These are phyloP conservation scores for Aythya fuligula DNA, from an alignment of 2,797 vertebrate species.

Conservation along the genomic window DNA sequence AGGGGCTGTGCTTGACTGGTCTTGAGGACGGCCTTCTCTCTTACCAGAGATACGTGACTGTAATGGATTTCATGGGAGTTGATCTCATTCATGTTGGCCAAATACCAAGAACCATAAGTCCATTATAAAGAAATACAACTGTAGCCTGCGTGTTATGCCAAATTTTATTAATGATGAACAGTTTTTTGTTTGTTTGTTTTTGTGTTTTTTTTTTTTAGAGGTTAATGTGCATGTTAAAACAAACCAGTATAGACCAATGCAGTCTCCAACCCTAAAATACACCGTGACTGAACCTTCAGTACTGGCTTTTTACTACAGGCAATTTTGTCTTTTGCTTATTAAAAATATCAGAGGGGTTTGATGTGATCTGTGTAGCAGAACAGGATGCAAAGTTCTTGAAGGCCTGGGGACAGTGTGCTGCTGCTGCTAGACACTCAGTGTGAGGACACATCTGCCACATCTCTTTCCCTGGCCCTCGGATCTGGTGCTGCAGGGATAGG, in stretches of 20 bases:
- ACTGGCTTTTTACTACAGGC: not conserved
- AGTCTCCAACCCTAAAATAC: not conserved
- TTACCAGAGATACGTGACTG: not conserved
- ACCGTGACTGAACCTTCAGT: not conserved
- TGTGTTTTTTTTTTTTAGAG: not conserved
- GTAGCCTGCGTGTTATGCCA: not conserved
- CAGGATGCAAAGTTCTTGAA: not conserved
- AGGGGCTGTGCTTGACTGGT: not conserved
- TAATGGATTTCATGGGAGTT: not conserved
- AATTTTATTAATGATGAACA: not conserved
- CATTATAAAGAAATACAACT: not conserved
- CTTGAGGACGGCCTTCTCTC: not conserved
- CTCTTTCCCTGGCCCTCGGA: not conserved
- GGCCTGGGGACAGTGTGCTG: not conserved
- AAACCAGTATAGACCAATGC: not conserved
- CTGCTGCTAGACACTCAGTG: not conserved
- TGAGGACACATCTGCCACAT: not conserved
- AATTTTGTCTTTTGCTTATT: slow-evolving; percentile 25
- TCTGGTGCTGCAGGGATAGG: not conserved
- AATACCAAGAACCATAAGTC: not conserved
- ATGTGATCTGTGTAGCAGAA: slow-evolving; percentile 43
- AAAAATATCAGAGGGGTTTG: slow-evolving; percentile 23
- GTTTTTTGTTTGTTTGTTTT: too few relatives aligned
- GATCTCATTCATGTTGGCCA: not conserved
- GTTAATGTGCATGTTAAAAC: not conserved